phyloP scores from a whole-genome alignment of 2,888 invertebrate species.

The Prosopocoilus inquinatus region DNA sequence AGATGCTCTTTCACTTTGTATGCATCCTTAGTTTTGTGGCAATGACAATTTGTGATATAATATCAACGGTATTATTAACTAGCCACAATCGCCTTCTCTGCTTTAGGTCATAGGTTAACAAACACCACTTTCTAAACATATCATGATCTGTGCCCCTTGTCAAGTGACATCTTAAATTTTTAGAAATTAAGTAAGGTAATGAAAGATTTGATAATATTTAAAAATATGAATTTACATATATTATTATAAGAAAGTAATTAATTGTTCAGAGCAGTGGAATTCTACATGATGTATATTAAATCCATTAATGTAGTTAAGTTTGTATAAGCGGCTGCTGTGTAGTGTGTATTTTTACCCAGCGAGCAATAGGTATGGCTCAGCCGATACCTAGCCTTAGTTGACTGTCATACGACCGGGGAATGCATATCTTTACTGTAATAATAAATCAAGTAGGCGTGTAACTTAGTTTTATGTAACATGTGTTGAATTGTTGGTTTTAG shows the following conservation, averaged over 20 bases:
- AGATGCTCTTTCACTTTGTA: too few species aligned
- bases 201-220: conserved; percentile 54
- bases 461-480: conserved; percentile 50
- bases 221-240: conserved; percentile 30
- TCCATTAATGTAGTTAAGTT: neutral
- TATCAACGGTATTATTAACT: conserved; percentile 46
- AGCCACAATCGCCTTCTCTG: conserved; percentile 57
- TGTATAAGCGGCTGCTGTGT: conserved; percentile 6
- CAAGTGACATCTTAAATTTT: conserved; percentile 58
- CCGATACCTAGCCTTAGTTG: conserved; percentile 44
- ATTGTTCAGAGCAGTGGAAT: conserved; percentile 6
- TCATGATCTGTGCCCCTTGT: conserved; percentile 78
- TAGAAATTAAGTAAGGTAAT: conserved; percentile 50
- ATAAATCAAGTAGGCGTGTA: conserved; percentile 45
- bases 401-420: conserved; percentile 49
- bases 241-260: conserved; percentile 11
- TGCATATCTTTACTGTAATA: conserved; percentile 50
- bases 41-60: conserved; percentile 22
- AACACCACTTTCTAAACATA: conserved; percentile 76
- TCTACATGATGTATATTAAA: neutral
- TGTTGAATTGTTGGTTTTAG: conserved; percentile 50
- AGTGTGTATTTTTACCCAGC: conserved; percentile 10
- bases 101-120: conserved; percentile 57
- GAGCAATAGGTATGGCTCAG: neutral
- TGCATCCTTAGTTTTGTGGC: neutral